Evolutionary conservation across 2,888 invertebrate species (phyloP).

Genomic region (Rhamnusium bicolor): DNA sequence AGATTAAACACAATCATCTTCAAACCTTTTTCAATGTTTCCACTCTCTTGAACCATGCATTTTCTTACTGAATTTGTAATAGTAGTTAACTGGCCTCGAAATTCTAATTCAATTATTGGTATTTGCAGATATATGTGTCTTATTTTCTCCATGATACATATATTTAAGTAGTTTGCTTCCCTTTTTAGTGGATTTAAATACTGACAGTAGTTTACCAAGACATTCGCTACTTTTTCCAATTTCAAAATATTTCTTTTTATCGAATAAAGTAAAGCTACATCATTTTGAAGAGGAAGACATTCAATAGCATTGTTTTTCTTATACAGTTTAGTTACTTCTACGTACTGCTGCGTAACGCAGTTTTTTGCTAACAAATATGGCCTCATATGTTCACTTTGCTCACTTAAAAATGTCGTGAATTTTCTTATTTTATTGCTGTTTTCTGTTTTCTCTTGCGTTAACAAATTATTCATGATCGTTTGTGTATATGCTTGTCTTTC

Average conservation of each 20-base stretch:
- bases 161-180: conserved; percentile 1
- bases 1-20: background rate
- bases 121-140: conserved; percentile 25
- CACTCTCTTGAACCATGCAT: background rate
- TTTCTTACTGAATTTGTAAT: conserved; percentile 2
- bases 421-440: background rate
- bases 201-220: conserved; percentile 1
- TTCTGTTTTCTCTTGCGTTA: background rate
- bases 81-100: background rate
- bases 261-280: background rate
- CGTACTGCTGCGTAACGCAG: background rate
- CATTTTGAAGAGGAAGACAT: conserved; percentile 6
- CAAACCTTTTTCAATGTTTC: background rate
- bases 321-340: background rate
- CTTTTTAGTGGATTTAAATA: conserved; percentile 25
- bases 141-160: conserved; percentile 15
- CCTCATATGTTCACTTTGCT: background rate
- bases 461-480: background rate
- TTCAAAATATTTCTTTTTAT: conserved; percentile 13
- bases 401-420: background rate
- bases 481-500: conserved; percentile 4
- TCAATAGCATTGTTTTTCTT: background rate
- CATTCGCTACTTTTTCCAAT: background rate
- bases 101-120: conserved; percentile 14
- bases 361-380: background rate